Evolutionary conservation across 2,113 vertebrate species (phyloP).

Genomic region (Rhombomys opimus): DNA sequence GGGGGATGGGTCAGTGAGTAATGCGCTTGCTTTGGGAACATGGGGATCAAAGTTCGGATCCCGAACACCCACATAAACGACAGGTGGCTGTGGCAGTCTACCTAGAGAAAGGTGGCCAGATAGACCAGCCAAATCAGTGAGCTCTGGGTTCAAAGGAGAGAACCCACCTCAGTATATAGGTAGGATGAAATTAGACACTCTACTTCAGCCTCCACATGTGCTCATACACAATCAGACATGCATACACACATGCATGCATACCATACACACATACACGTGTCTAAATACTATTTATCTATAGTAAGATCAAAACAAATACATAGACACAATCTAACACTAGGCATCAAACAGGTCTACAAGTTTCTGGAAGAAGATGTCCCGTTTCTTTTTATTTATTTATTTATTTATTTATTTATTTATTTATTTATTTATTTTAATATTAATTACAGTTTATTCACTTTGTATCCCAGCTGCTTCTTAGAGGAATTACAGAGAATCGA

Average conservation of each 20-base stretch:
- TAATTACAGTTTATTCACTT: no score
- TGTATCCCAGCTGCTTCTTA: no score
- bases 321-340: slow-evolving; percentile 15
- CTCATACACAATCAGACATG: not conserved
- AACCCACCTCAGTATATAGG: not conserved
- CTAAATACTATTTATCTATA: not conserved
- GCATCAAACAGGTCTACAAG: not conserved
- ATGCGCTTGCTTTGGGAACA: not conserved
- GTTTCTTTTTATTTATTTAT: not conserved
- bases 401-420: no score
- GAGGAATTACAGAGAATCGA: slow-evolving; percentile 18
- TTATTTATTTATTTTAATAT: no score
- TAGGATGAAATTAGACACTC: not conserved
- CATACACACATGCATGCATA: not conserved
- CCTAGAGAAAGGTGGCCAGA: not conserved
- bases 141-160: not conserved
- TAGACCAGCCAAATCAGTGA: not conserved
- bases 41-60: not conserved
- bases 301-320: not conserved
- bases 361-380: not conserved
- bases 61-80: not conserved
- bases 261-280: not conserved
- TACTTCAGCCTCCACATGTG: not conserved
- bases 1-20: no score
- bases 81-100: not conserved